Base-by-base conservation (phyloP, 2,113 vertebrate genomes). In the Limanda limanda region DNA sequence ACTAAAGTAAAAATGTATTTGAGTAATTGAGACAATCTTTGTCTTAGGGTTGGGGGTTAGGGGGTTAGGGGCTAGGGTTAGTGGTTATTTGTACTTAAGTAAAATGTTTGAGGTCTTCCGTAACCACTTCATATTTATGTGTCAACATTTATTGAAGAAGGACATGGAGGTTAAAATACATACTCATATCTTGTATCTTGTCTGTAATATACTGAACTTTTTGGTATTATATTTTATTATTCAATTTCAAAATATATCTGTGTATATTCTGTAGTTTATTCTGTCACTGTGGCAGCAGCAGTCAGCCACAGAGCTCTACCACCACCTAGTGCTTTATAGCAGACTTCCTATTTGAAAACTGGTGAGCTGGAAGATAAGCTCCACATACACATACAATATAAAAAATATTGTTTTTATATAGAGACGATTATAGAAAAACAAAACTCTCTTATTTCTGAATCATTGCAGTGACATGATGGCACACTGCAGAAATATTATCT, bases 281-380 rank as follows among this genome's bases (percentile, higher is more conserved):
- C 18, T 20, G 25, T 37, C 13, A n/a, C 13, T 0, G 21, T 68
- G 31, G 5, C 55, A 52, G 27, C 20, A 35, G 40, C n/a, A 35
- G 27, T 55, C 14, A 70, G 17, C 54, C 40, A 40, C 67, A 75
- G 89, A 78, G 67, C 61, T 82, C 56, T 83, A 74, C 51, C 59
- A 21, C 76, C 89, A 88, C 77, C 87, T 40, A 51, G 74, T 84
- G 91, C 2, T 51, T 5, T 1, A 11, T 5, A 47, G 12, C 23
- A 47, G 61, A 60, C 23, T 47, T 80, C 64, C 3, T 13, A 7
- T 13, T 21, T 18, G 27, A 25, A 37, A 56, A 13, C 40, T 42
- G 35, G 35, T 37, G 35, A 37, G 35, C 35, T 1, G 9, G 9
- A 37, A 10, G 0, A 27, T 42, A 3, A 37, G 10, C 24, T 57